Evolutionary conservation across 2,888 invertebrate species (phyloP).

Genomic region (Synergus gifuensis): DNA sequence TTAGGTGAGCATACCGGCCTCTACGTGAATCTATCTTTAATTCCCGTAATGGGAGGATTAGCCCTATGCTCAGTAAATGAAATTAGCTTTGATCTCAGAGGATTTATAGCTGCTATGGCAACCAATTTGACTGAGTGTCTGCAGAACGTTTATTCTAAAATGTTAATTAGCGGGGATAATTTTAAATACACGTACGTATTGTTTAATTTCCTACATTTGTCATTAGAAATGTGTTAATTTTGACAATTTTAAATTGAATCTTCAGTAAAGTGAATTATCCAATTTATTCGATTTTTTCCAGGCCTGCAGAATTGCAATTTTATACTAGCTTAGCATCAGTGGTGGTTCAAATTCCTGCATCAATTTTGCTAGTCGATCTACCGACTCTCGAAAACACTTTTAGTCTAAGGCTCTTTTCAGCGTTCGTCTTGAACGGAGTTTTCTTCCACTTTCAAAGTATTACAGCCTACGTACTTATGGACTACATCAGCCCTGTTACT

Average conservation of each 20-base stretch:
- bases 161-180: constrained; percentile 86
- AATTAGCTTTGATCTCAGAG: constrained; percentile 85
- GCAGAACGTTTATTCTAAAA: constrained; percentile 89
- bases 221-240: background rate
- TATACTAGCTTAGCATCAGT: constrained; percentile 87
- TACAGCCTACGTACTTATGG: constrained; percentile 88
- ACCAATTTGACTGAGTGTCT: constrained; percentile 90
- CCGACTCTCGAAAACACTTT: constrained; percentile 79
- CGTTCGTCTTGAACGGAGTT: constrained; percentile 84
- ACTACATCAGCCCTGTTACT: constrained; percentile 89
- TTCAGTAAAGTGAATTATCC: background rate
- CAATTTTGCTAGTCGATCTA: constrained; percentile 84
- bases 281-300: constrained; percentile 63
- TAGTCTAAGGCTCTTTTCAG: constrained; percentile 79
- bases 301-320: constrained; percentile 88
- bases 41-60: constrained; percentile 88
- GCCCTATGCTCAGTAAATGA: constrained; percentile 88
- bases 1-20: constrained; percentile 83
- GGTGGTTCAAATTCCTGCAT: constrained; percentile 85
- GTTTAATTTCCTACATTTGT: constrained; percentile 6
- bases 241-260: background rate
- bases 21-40: constrained; percentile 84
- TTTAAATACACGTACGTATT: constrained; percentile 85
- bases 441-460: constrained; percentile 91
- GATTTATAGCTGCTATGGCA: constrained; percentile 86